These are phyloP conservation scores for Pangasianodon gigas DNA, from an alignment of 2,113 vertebrate genomes.

Conservation along the genomic window DNA sequence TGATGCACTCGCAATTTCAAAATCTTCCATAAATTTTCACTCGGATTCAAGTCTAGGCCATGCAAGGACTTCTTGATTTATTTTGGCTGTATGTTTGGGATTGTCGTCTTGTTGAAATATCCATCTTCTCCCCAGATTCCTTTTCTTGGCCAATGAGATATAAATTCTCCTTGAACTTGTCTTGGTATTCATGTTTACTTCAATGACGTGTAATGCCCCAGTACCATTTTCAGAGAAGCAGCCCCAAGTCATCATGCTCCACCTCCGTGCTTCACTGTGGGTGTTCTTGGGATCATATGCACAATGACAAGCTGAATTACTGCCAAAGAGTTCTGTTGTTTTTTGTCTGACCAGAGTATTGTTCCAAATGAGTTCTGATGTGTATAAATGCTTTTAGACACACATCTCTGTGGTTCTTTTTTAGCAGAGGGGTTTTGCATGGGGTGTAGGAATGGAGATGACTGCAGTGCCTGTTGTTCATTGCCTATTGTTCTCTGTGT, in stretches of 20 bases:
- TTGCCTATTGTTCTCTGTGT: not conserved
- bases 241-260: not conserved
- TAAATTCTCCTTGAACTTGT: not conserved
- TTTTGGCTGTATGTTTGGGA: not conserved
- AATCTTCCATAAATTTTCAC: not conserved
- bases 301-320: not conserved
- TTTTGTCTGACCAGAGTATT: too few relatives aligned
- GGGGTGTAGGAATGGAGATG: too few relatives aligned
- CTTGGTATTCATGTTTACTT: not conserved
- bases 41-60: not conserved
- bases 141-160: not conserved
- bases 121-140: not conserved
- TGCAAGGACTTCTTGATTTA: not conserved
- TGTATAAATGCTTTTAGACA: too few relatives aligned
- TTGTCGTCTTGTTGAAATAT: not conserved
- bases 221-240: not conserved
- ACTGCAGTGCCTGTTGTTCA: not conserved
- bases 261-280: not conserved
- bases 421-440: too few relatives aligned
- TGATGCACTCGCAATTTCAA: not conserved
- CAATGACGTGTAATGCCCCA: not conserved
- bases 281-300: not conserved
- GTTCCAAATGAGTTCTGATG: too few relatives aligned
- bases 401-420: too few relatives aligned
- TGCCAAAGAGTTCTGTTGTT: too few relatives aligned